Base-by-base conservation (phyloP, 2,888 invertebrate genomes). In the Apoderus coryli region DNA sequence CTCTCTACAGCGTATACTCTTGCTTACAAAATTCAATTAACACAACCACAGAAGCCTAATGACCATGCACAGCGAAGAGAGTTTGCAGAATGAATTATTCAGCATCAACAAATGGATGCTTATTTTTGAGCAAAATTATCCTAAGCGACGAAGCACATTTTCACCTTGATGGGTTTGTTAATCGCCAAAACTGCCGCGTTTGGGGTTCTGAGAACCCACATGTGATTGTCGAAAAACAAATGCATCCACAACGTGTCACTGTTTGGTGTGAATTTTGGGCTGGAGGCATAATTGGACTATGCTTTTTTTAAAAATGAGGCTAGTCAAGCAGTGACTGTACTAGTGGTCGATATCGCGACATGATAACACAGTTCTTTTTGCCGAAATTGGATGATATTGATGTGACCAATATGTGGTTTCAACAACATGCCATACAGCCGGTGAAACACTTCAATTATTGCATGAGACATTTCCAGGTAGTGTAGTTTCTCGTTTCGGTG, bases 301-400 rank as follows among this genome's bases (percentile, higher is more conserved):
- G 27, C 27, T 41, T 41, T 29, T 45, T n/a, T 42, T 32, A 27
- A 40, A 40, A 41, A 42, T 37, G 40, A 38, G 28, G 33, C 31
- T 30, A 38, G 38, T 28, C 22, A 35, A 15, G 33, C 40, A 24
- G 35, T 43, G 9, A 44, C 38, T 31, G 39, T 47, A 45, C 31
- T 43, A 42, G 40, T 39, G 37, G 32, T 35, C 42, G 44, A 27
- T 44, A 48, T 36, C 38, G 40, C 31, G 35, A 35, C 29, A 46
- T 44, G 42, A 36, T 44, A 37, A 41, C 11, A 16, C 31, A 41
- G 31, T 45, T 48, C 26, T 36, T 42, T 38, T 22, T 38, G 38
- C 37, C 42, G 9, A 39, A 44, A 43, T 39, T 44, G 33, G 36
- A 43, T 35, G 36, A 32, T 32, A 34, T 38, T 29, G 36, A 42